Conservation (phyloP, 2,888 invertebrate genomes). For the Mythimna albipuncta region DNA sequence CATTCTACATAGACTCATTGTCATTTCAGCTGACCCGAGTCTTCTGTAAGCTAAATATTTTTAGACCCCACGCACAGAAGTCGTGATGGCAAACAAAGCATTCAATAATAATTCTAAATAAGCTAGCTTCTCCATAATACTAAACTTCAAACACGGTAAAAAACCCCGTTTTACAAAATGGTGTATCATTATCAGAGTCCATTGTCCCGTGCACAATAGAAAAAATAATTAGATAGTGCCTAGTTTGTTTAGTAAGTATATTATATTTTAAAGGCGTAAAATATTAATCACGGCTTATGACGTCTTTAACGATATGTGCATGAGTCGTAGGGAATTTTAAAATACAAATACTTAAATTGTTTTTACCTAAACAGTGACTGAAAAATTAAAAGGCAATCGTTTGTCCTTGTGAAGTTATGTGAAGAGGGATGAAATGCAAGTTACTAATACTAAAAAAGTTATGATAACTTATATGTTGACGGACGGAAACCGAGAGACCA, state of each 20-base stretch:
- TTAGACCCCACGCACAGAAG: neutral
- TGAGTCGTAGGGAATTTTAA: slow-evolving; percentile 28
- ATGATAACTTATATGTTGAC: too few relatives aligned
- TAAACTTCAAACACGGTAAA: neutral
- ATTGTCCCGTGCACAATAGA: slow-evolving; percentile 37
- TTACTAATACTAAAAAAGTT: too few relatives aligned
- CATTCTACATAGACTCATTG: too few relatives aligned
- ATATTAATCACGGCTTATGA: slow-evolving; percentile 28
- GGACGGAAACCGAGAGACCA: too few relatives aligned
- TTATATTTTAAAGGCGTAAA: slow-evolving; percentile 10
- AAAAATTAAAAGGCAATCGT: too few relatives aligned
- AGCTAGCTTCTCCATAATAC: neutral
- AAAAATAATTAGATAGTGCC: slow-evolving; percentile 23
- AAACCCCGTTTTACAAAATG: slow-evolving; percentile 10
- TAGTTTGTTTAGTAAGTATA: neutral
- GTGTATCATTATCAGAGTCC: slow-evolving; percentile 15
- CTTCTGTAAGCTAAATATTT: neutral
- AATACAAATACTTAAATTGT: neutral
- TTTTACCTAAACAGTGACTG: slow-evolving; percentile 10
- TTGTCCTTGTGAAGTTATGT: too few relatives aligned
- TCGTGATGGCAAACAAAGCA: neutral
- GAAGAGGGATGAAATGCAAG: too few relatives aligned
- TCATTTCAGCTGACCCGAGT: neutral
- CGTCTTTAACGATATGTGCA: slow-evolving; percentile 10
- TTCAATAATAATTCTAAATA: neutral